Evolutionary conservation across 1,140 invertebrate species (phyloP), one percentile per base, ranked within the genome.

Genomic region (Papilio polyxenes): DNA sequence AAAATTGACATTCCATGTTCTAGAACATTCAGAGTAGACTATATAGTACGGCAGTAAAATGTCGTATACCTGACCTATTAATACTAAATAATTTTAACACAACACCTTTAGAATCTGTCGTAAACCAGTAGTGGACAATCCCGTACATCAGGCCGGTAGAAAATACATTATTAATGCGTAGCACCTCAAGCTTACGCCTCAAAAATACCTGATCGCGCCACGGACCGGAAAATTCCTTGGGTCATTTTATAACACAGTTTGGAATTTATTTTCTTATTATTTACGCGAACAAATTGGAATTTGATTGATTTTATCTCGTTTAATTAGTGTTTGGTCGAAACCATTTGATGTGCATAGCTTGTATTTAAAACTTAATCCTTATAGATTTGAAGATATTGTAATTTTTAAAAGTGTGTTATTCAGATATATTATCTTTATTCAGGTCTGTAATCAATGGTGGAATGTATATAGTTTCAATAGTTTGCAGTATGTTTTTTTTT

Each of bases 131-230:
- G 11, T 23, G 10, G 65, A 69, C 11, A 69, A 69, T 69, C 65
- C 23, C 23, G 65, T 15, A 37, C 20, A 11, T 31, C 13, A 37
- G 31, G 10, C 13, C 6, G 20, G 65, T 59, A 23, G 23, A 13
- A 69, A 23, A 65, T 65, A 13, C 62, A 65, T 69, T 69, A 69
- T 31, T 69, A 69, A 69, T 69, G 65, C 10, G 65, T 31, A 13
- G 1, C 65, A 37, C 65, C 23, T 31, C 31, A 10, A 15, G 13
- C 65, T 69, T 31, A 69, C 65, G 20, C 65, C 13, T 69, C 11
- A 37, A 69, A 69, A 69, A 69, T 69, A 69, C 65, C 65, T 69
- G 65, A 69, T 31, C 65, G 65, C 23, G 23, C 65, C 3, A 31
- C 13, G 31, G 65, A 40, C 11, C 31, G 31, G 65, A 40, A 69